Evolutionary conservation across 2,113 vertebrate species (phyloP), one percentile per base, ranked within the genome.

Genomic region (Seriola rivoliana): DNA sequence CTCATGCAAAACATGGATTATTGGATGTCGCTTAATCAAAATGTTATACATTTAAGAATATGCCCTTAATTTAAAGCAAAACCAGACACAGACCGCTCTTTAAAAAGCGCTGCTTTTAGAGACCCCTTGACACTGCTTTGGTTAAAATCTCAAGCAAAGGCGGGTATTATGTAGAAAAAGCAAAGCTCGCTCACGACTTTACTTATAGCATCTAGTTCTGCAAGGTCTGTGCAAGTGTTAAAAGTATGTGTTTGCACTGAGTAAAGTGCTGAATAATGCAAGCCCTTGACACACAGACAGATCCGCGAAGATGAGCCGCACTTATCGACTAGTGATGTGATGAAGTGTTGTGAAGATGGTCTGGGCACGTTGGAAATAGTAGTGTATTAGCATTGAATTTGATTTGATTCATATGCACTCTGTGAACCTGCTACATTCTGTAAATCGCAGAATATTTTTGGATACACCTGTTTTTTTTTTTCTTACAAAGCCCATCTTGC

Each of bases 241-340:
- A 36, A 46, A 78, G 40, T n/a, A 16, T 21, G 4, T 54, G 40
- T 60, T 65, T 19, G 69, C 60, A 23, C 6, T 5, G 8, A 72
- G 42, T 44, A 54, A 66, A 52, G 38, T 38, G 60, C 29, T 16
- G 74, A 65, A 58, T 44, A 69, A 62, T 57, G 40, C 25, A 21
- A 71, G 50, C 66, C 38, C 66, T 78, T 34, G 71, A 82, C 80
- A 55, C 52, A 21, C 2, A 14, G 25, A 64, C 60, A 84, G 32
- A 29, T 79, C 59, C 1, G 54, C 0, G 4, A 64, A 72, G 60
- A 71, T 11, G 55, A 82, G 44, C 52, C 34, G 8, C 42, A 50
- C 7, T 12, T n/a, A 62, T 57, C 14, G 50, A 50, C 50, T 23
- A 17, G 13, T 36, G 40, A 71, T 16, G 59, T 7, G 58, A 58